Percentiles rank a stretch among this genome's conserved stretches.
Conservation (phyloP, 2,888 invertebrate species). For the Euproctis similis region DNA sequence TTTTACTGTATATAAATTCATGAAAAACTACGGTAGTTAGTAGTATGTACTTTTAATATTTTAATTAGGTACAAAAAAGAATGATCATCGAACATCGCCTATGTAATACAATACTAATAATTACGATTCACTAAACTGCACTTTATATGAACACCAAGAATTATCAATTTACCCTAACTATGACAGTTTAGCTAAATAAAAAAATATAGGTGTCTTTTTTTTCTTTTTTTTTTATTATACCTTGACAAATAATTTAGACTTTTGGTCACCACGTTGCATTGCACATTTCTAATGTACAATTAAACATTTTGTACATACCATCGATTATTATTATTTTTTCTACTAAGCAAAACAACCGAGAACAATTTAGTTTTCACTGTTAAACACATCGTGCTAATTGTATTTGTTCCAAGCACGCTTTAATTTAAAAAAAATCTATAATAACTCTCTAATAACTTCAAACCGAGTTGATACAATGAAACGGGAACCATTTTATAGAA, state of each 20-base stretch:
- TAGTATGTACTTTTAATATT: too few relatives aligned
- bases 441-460: too few relatives aligned
- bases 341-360: conserved; percentile 10
- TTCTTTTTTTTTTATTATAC: conserved; percentile 54
- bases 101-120: conserved; percentile 40
- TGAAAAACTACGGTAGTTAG: conserved; percentile 23
- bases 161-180: conserved; percentile 59
- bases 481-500: too few relatives aligned
- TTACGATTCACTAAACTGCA: conserved; percentile 53
- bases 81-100: conserved; percentile 41
- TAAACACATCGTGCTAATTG: conserved; percentile 6
- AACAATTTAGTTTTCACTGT: neutral
- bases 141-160: conserved; percentile 67
- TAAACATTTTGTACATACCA: too few relatives aligned
- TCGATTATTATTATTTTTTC: too few relatives aligned
- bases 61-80: too few relatives aligned
- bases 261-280: conserved; percentile 62
- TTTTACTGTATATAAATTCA: conserved; percentile 18
- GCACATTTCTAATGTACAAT: too few relatives aligned
- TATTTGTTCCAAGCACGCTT: conserved; percentile 1
- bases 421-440: too few relatives aligned
- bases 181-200: conserved; percentile 70
- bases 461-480: too few relatives aligned
- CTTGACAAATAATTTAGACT: conserved; percentile 52
- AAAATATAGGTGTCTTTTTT: conserved; percentile 63